Percentiles rank a stretch among this genome's conserved stretches.
phyloP scores from a whole-genome alignment of 2,797 vertebrate species.

The Gobionotothen gibberifrons region DNA sequence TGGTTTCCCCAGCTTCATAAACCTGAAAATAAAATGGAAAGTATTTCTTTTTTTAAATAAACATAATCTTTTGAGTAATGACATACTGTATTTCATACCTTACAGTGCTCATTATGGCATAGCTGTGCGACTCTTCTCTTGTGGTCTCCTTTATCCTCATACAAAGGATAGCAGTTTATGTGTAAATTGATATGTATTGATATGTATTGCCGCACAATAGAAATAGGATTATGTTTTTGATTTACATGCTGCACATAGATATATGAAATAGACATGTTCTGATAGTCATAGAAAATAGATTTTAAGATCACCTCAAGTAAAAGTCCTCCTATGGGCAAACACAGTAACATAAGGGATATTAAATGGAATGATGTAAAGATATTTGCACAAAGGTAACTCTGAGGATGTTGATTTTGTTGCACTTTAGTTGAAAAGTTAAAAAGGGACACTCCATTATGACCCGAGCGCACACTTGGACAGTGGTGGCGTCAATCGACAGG shows the following conservation, averaged over 20 bases:
- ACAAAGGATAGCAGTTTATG: neutral
- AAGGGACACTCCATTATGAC: conserved; percentile 35
- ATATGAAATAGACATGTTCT: conserved; percentile 29
- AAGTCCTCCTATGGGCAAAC: conserved; percentile 17
- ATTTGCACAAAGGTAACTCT: conserved; percentile 2
- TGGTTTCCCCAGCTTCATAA: neutral
- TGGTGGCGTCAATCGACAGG: conserved; percentile 65
- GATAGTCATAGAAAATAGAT: conserved; percentile 8
- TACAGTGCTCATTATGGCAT: neutral
- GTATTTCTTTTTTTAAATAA: neutral
- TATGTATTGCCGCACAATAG: neutral
- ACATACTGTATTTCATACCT: neutral
- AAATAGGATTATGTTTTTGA: neutral
- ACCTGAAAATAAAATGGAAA: neutral
- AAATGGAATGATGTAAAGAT: neutral
- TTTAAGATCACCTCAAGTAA: conserved; percentile 9
- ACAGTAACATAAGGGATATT: neutral
- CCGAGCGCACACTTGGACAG: conserved; percentile 45
- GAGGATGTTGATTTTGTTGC: conserved; percentile 17
- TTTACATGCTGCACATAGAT: neutral
- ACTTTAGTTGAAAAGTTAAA: conserved; percentile 14
- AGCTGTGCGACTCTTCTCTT: neutral
- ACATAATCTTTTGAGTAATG: neutral
- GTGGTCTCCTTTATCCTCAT: neutral
- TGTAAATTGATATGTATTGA: conserved; percentile 11